A percentile compares a stretch with the other conserved stretches of the same genome.
These are phyloP conservation scores for Podilymbus podiceps DNA, from an alignment of 2,113 vertebrate species.

Conservation along the genomic window DNA sequence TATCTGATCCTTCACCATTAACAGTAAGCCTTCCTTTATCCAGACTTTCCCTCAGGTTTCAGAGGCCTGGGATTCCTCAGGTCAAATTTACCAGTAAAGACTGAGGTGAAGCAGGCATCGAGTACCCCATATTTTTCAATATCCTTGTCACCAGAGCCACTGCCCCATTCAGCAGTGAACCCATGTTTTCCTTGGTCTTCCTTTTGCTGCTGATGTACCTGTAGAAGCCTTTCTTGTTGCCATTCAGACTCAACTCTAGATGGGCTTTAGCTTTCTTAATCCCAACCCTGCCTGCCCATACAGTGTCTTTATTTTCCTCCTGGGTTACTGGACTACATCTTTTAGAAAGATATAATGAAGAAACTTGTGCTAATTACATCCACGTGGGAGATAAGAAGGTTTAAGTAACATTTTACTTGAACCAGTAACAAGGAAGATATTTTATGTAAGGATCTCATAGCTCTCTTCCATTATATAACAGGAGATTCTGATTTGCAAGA, in stretches of 20 bases:
- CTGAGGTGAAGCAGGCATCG: not conserved
- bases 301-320: not conserved
- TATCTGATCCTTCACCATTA: not conserved
- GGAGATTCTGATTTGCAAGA: not conserved
- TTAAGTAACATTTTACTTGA: not conserved
- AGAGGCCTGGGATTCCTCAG: not conserved
- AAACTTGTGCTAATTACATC: not conserved
- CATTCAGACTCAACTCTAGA: not conserved
- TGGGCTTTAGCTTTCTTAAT: not conserved
- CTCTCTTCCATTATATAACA: not conserved
- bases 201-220: not conserved
- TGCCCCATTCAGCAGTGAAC: not conserved
- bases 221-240: not conserved
- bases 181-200: not conserved
- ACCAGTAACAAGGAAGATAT: not conserved
- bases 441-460: not conserved
- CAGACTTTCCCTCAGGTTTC: not conserved
- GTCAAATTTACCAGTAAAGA: not conserved
- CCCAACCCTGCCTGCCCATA: not conserved
- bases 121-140: not conserved
- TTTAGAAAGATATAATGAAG: not conserved
- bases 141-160: not conserved
- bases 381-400: not conserved
- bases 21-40: not conserved
- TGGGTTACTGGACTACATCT: not conserved